Evolutionary conservation across 2,113 vertebrate genomes (phyloP), one percentile per base, ranked within the genome.

Genomic region (Galbula dea): DNA sequence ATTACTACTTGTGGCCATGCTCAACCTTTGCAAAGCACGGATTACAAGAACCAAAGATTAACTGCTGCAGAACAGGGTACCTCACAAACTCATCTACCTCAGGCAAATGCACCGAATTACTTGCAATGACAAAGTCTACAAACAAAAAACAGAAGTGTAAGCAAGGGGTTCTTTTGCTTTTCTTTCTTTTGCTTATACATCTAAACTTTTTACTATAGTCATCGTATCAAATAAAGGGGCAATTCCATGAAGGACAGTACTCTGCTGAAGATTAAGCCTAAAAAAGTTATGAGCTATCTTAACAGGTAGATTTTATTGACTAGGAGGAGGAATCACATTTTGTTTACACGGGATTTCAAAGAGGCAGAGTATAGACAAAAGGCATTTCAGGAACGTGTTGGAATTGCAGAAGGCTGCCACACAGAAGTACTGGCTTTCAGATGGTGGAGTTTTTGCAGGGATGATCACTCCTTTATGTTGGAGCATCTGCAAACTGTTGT

Each of bases 31-130:
- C 66, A 74, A 87, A 92, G 79, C 22, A 93, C 0, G 0, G 82
- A 92, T 95, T 94, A 92, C 30, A 21, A 68, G 59, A 66, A 73
- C 18, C 59, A 80, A 79, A 90, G 90, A 96, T 91, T 76, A 96
- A 86, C 74, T 89, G 62, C 79, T 85, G 46, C 54, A 88, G 49
- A 93, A 78, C 27, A 74, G 49, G 36, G 68, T 43, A 82, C 69
- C 89, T 88, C 59, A 78, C 32, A 71, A 86, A 79, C 51, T 82
- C 54, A 76, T 39, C 61, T 72, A 83, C 55, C 68, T 91, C 68
- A 37, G 21, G 24, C 24, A 88, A 71, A 87, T 6, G 2, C 45
- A 89, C 19, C 24, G n/a, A 52, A 51, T 15, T 48, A 67, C 43
- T 39, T 49, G 36, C 30, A 52, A 41, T 34, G 41, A 72, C 34